Percentiles rank a stretch among this genome's conserved stretches.
Conservation (phyloP, 2,797 vertebrate genomes). For the Cuculus canorus region DNA sequence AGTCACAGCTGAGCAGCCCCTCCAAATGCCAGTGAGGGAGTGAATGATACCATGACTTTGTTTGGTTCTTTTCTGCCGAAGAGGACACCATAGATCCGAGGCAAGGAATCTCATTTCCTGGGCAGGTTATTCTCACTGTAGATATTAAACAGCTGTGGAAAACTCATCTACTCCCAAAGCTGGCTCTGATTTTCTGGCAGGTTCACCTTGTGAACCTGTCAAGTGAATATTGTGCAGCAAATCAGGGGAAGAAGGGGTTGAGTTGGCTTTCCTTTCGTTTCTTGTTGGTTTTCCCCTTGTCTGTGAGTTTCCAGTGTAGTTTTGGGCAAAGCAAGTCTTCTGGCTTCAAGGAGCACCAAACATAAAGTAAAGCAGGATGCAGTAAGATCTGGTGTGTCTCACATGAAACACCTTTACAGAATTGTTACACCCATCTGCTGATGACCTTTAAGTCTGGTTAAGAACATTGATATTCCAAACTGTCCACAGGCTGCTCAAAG, state of each 20-base stretch:
- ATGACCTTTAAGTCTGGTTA: background rate
- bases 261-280: background rate
- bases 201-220: background rate
- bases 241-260: background rate
- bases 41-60: accelerated
- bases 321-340: background rate
- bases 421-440: background rate
- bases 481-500: accelerated
- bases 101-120: background rate
- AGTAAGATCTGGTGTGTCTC: background rate
- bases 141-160: background rate
- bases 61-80: background rate
- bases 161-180: background rate
- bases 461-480: background rate
- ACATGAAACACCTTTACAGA: background rate
- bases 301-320: background rate
- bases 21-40: background rate
- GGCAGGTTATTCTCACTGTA: background rate
- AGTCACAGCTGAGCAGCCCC: background rate
- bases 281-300: background rate
- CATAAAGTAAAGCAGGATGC: background rate
- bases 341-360: background rate
- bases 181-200: background rate
- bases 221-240: background rate
- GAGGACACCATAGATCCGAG: background rate